Evolutionary conservation across 2,113 vertebrate species (phyloP).

Genomic region (Elephas maximus): DNA sequence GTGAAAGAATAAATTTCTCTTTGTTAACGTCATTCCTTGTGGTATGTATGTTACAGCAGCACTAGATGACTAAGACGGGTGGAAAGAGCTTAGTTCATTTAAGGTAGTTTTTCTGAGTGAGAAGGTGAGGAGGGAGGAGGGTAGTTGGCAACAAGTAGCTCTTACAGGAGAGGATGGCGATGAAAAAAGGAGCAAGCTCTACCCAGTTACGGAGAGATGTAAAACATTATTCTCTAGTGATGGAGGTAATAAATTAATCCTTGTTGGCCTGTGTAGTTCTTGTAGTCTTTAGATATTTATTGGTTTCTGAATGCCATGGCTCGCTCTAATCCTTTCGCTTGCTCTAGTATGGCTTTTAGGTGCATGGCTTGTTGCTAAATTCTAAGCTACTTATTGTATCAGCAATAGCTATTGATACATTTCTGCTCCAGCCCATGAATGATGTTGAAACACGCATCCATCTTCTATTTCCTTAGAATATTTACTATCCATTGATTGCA

Average conservation of each 20-base stretch:
- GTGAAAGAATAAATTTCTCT: no score
- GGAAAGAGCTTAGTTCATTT: neutral
- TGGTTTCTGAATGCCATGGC: neutral
- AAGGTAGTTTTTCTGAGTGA: neutral
- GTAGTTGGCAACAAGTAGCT: neutral
- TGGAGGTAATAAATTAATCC: neutral
- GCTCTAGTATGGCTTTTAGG: neutral
- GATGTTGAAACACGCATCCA: neutral
- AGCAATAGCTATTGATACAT: neutral
- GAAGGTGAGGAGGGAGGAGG: neutral
- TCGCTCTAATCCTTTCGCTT: neutral
- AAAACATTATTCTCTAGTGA: neutral
- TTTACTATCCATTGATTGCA: slow-evolving; percentile 25
- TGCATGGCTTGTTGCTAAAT: neutral
- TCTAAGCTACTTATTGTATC: neutral
- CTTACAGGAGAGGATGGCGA: neutral
- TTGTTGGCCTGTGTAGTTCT: neutral
- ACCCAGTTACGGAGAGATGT: neutral
- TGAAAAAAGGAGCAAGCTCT: neutral
- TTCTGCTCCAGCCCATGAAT: neutral
- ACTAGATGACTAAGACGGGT: neutral
- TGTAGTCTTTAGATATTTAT: neutral
- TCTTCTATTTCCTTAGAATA: neutral
- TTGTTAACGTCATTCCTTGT: no score
- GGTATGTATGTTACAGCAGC: no score